phyloP scores from a whole-genome alignment of 2,888 invertebrate genomes.

The Stenodera caucasica region DNA sequence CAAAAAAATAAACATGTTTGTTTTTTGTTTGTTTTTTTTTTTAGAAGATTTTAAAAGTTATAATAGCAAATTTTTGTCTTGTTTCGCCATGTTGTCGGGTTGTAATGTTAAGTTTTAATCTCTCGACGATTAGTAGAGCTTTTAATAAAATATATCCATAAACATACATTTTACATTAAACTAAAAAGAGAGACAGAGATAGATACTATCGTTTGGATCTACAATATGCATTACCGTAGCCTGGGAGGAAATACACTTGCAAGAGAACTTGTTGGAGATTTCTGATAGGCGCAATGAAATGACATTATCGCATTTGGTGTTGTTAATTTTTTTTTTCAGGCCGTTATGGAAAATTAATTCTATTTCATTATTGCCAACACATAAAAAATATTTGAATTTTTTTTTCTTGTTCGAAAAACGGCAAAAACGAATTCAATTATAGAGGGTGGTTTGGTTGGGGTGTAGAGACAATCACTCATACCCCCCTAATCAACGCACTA shows the following conservation, averaged over 20 bases:
- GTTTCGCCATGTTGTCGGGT: neutral
- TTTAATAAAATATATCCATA: constrained; percentile 47
- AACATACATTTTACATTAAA: constrained; percentile 46
- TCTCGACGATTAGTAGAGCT: constrained; percentile 41
- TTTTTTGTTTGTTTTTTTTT: neutral
- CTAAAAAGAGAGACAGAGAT: constrained; percentile 26
- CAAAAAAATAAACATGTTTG: neutral
- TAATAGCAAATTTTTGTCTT: neutral
- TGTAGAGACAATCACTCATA: constrained; percentile 10
- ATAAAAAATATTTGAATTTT: too few species aligned
- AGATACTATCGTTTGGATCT: constrained; percentile 40
- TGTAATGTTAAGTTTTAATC: constrained; percentile 15
- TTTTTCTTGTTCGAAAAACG: neutral
- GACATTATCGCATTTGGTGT: constrained; percentile 22
- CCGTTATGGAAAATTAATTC: constrained; percentile 30
- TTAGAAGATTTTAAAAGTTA: constrained; percentile 8
- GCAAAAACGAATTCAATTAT: neutral
- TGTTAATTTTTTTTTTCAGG: constrained; percentile 17
- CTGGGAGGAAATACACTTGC: constrained; percentile 52
- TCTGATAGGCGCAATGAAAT: constrained; percentile 39
- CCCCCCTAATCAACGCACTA: constrained; percentile 25
- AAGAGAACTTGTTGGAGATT: constrained; percentile 47
- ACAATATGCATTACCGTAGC: constrained; percentile 46
- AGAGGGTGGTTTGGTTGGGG: neutral
- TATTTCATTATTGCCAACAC: constrained; percentile 11